A percentile compares a stretch with the other conserved stretches of the same genome.
Evolutionary conservation across 2,797 vertebrate genomes (phyloP).

Genomic region (Jordanella pulchra): DNA sequence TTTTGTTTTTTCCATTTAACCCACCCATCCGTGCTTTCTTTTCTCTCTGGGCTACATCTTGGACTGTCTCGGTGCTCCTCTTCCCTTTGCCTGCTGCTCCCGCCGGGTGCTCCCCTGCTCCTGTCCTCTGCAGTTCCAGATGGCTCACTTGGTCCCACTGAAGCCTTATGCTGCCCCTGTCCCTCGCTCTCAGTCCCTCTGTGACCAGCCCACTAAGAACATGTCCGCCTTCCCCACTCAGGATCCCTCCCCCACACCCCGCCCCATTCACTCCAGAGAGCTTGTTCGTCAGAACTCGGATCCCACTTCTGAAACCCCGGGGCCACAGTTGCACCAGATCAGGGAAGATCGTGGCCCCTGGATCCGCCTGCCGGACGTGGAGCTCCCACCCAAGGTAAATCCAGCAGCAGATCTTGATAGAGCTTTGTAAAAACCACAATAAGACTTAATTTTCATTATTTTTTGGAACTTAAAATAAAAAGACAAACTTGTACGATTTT

Average conservation of each 20-base stretch:
- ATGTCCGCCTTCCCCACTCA: conserved; percentile 92
- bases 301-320: conserved; percentile 90
- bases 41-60: conserved; percentile 23
- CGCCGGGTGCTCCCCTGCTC: conserved; percentile 40
- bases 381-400: conserved; percentile 83
- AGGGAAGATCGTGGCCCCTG: conserved; percentile 85
- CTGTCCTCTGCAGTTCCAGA: conserved; percentile 84
- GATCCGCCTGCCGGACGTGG: conserved; percentile 86
- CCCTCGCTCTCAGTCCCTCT: conserved; percentile 93
- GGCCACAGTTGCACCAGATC: conserved; percentile 76
- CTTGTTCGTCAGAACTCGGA: conserved; percentile 92
- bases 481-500: neutral
- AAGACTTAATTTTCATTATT: neutral
- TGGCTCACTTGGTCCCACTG: conserved; percentile 91
- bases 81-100: conserved; percentile 30
- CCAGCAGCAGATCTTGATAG: neutral
- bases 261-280: conserved; percentile 84
- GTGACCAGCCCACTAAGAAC: conserved; percentile 92
- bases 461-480: neutral
- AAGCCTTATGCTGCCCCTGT: conserved; percentile 92
- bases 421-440: neutral
- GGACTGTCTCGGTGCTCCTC: conserved; percentile 14
- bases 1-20: conserved; percentile 21
- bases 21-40: conserved; percentile 9
- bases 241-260: conserved; percentile 84